Evolutionary conservation across 1,140 invertebrate species (phyloP), one percentile per base, ranked within the genome.

Genomic region (Babylonia areolata): DNA sequence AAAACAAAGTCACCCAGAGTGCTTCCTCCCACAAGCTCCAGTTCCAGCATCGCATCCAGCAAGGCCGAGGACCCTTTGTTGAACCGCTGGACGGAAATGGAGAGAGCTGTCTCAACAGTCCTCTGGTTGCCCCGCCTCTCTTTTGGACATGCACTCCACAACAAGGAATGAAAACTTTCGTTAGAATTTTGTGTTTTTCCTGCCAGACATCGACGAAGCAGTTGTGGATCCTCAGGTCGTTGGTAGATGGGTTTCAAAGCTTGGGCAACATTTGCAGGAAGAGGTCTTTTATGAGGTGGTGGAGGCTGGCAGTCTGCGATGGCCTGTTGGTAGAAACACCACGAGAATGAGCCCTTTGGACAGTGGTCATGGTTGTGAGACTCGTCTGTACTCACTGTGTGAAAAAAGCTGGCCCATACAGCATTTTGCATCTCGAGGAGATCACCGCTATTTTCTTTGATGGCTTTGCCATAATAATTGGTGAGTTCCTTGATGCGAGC

Each of bases 171-270:
- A 33, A 80, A 80, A 9, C 42, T n/a, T 39, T 78, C 77, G n/a
- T 80, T 80, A n/a, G 40, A 28, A 31, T 80, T 80, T 37, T 80
- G 78, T 31, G 78, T 80, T 54, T 80, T 80, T 9, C 78, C 78
- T 39, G n/a, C 40, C 39, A 80, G 31, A 37, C 78, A 80, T n/a
- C 78, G 35, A 20, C 78, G 39, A 3, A 80, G 39, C 3, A 80
- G 78, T 12, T 42, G n/a, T 11, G 78, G 78, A 37, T 80, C 78
- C 23, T 23, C 46, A 11, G 42, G 78, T 31, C 78, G 78, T 31
- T 80, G 3, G 78, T 54, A 80, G n/a, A 80, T 39, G 3, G 78
- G 78, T n/a, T 33, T 80, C 20, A 80, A 23, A 2, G 15, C 39
- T n/a, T 42, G 11, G n/a, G 35, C 78, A 17, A 80, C 39, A 31